Percentiles rank a stretch among this genome's conserved stretches.
These are phyloP conservation scores for Fregata magnificens DNA, from an alignment of 2,113 vertebrate species.

Conservation along the genomic window DNA sequence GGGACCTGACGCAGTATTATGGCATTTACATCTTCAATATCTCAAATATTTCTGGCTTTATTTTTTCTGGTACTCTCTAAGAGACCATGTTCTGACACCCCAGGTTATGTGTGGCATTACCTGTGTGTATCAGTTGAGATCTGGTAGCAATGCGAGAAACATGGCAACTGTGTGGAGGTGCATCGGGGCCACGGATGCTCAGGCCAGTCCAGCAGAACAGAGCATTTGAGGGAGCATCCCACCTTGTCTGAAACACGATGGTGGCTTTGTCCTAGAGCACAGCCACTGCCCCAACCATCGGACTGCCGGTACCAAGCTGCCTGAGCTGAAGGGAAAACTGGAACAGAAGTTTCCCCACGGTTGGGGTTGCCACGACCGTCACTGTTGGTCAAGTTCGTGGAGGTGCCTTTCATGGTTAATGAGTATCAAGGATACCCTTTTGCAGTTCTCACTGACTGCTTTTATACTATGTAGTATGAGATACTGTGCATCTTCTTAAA, in stretches of 20 bases:
- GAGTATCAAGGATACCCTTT: not conserved
- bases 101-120: accelerated
- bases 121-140: not conserved
- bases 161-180: too few relatives aligned
- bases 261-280: not conserved
- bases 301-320: not conserved
- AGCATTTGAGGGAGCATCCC: not conserved
- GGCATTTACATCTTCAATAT: too few relatives aligned
- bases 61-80: not conserved
- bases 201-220: not conserved
- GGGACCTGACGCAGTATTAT: accelerated
- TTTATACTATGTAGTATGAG: not conserved
- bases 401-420: not conserved
- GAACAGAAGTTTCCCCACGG: not conserved
- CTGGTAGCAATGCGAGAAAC: not conserved
- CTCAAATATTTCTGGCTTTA: not conserved
- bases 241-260: accelerated
- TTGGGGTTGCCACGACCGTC: accelerated
- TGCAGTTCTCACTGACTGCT: not conserved
- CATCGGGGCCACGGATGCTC: accelerated
- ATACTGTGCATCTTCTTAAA: not conserved
- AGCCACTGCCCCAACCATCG: accelerated
- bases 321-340: not conserved
- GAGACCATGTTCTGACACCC: accelerated
- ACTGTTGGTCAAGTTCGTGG: not conserved